These are phyloP conservation scores for Pelvicachromis taeniatus DNA, from an alignment of 2,113 vertebrate genomes.

Conservation along the genomic window DNA sequence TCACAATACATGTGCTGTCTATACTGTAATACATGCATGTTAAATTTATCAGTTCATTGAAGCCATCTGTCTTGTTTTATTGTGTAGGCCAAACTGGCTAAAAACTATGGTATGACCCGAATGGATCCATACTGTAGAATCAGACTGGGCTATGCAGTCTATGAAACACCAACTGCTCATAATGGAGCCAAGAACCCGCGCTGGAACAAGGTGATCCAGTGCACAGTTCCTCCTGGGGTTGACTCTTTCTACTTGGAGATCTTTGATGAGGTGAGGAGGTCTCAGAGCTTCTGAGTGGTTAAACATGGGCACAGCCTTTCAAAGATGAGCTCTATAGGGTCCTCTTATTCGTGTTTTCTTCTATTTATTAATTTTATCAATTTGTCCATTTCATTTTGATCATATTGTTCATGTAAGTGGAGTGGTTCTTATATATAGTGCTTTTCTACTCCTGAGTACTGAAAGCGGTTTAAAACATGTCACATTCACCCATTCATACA, in stretches of 20 bases:
- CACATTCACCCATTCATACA: neutral
- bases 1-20: neutral
- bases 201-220: slow-evolving; percentile 98
- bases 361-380: neutral
- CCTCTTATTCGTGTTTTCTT: neutral
- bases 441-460: neutral
- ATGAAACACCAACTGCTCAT: slow-evolving; percentile 95
- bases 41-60: neutral
- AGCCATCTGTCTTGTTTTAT: neutral
- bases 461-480: neutral
- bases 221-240: slow-evolving; percentile 89
- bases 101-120: slow-evolving; percentile 97
- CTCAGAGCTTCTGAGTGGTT: neutral
- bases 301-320: neutral
- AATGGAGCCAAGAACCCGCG: slow-evolving; percentile 97
- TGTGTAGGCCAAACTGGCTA: slow-evolving; percentile 89
- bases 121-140: slow-evolving; percentile 97
- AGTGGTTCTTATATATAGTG: neutral
- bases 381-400: neutral
- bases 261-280: slow-evolving; percentile 89
- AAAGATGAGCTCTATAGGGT: neutral
- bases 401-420: neutral
- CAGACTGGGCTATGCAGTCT: slow-evolving; percentile 91
- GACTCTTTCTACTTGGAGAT: slow-evolving; percentile 98
- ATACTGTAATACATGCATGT: neutral